phyloP scores from a whole-genome alignment of 2,797 vertebrate species.

The Valencia hispanica region DNA sequence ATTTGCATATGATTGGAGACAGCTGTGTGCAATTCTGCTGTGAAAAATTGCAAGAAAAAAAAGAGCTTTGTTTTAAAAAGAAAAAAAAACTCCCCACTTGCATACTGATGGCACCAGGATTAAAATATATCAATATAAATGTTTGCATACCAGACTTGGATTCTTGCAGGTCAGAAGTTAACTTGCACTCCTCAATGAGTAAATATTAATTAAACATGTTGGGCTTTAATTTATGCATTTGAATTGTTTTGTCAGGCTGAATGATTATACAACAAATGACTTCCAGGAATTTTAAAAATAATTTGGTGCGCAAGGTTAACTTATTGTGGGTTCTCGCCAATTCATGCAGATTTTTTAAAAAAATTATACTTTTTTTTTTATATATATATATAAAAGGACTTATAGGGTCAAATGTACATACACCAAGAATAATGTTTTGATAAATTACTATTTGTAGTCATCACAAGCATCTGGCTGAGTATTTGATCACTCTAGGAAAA shows the following conservation, averaged over 20 bases:
- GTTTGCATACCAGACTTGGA: not conserved
- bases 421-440: not conserved
- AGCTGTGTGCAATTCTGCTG: not conserved
- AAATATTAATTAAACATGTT: not conserved
- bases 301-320: not conserved
- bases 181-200: not conserved
- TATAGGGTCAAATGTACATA: no score
- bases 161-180: not conserved
- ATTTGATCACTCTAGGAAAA: not conserved
- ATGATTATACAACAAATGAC: not conserved
- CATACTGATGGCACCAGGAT: not conserved
- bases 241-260: no score
- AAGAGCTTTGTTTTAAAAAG: not conserved
- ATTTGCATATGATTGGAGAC: conserved; percentile 21
- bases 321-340: not conserved
- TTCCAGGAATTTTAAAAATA: not conserved
- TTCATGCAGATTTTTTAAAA: not conserved
- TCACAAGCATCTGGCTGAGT: not conserved
- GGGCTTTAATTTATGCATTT: not conserved
- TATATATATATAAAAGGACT: no score
- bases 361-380: no score
- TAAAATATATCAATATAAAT: conserved; percentile 5
- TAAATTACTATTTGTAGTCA: not conserved
- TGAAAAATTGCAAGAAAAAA: not conserved
- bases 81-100: not conserved